phyloP scores from a whole-genome alignment of 2,888 invertebrate genomes.

The Acanthococcus lagerstroemiae region DNA sequence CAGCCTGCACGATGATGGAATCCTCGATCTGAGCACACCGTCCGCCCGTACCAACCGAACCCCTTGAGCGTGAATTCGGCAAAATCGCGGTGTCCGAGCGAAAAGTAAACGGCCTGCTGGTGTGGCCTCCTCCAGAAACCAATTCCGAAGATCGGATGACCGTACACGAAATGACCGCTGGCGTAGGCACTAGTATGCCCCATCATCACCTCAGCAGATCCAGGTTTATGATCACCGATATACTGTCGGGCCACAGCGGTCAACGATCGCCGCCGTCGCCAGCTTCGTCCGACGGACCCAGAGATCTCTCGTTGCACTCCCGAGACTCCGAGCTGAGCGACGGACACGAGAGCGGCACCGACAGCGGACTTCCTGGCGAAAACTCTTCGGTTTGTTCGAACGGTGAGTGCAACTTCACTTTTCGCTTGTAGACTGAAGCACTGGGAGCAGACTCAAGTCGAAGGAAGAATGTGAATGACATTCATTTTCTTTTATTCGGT shows the following conservation, averaged over 20 bases:
- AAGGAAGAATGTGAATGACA: no score
- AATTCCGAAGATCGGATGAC: slow-evolving; percentile 36
- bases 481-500: background rate
- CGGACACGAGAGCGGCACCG: slow-evolving; percentile 49
- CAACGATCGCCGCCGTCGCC: slow-evolving; percentile 46
- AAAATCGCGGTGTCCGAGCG: slow-evolving; percentile 32
- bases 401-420: slow-evolving; percentile 44
- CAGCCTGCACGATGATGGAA: no score
- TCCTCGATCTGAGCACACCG: no score
- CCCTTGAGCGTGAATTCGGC: background rate
- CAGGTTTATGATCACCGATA: slow-evolving; percentile 83
- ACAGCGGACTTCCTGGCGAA: slow-evolving; percentile 48
- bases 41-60: no score
- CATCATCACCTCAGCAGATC: slow-evolving; percentile 52
- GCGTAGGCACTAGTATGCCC: slow-evolving; percentile 46
- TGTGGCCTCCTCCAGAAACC: slow-evolving; percentile 29
- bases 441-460: background rate
- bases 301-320: slow-evolving; percentile 47
- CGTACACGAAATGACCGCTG: slow-evolving; percentile 41
- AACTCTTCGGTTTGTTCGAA: slow-evolving; percentile 48
- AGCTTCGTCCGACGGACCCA: slow-evolving; percentile 47
- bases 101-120: slow-evolving; percentile 22
- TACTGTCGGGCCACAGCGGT: slow-evolving; percentile 49
- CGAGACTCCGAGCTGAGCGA: slow-evolving; percentile 47
- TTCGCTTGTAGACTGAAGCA: background rate